Evolutionary conservation across 2,888 invertebrate species (phyloP).

Genomic region (Drosophila incognita): DNA sequence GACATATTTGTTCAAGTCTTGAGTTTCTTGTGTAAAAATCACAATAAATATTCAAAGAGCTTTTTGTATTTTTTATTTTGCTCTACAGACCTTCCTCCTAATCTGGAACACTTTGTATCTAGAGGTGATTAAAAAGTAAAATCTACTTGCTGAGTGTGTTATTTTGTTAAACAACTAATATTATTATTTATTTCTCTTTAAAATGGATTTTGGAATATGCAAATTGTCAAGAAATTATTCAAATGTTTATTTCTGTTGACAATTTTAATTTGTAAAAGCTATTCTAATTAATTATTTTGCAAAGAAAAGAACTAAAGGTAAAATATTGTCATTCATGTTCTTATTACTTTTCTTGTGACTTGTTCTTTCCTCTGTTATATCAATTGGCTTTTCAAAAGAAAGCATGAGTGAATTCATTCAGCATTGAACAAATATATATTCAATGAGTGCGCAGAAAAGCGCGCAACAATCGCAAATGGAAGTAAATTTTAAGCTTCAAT

Average conservation of each 20-base stretch:
- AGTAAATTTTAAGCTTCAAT: background rate
- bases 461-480: constrained; percentile 39
- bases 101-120: background rate
- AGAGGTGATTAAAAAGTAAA: background rate
- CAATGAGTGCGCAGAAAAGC: constrained; percentile 31
- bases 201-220: background rate
- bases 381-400: background rate
- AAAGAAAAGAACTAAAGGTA: accelerated
- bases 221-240: background rate
- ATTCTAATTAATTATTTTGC: background rate
- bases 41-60: constrained; percentile 12
- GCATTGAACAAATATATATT: background rate
- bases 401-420: background rate
- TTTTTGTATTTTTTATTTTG: background rate
- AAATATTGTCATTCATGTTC: too few species aligned
- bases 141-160: background rate
- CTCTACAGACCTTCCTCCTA: background rate
- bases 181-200: background rate
- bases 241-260: background rate
- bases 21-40: constrained; percentile 24
- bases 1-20: constrained; percentile 58
- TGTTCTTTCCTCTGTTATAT: too few species aligned
- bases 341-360: too few species aligned
- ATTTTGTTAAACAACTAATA: background rate
- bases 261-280: background rate